Evolutionary conservation across 2,888 invertebrate genomes (phyloP).

Genomic region (Serrognathus titanus): DNA sequence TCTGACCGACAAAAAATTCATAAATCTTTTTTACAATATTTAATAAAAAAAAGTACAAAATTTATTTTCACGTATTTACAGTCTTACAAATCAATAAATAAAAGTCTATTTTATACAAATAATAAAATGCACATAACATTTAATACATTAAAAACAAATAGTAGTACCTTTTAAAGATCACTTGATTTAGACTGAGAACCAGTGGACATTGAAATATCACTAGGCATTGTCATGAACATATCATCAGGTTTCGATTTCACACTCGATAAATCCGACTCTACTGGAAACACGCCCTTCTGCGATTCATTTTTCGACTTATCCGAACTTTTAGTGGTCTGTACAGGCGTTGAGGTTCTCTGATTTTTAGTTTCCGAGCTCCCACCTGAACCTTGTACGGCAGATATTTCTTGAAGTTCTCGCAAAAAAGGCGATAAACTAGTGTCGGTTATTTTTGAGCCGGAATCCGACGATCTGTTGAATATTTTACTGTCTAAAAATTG

Average conservation of each 20-base stretch:
- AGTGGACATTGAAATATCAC: not conserved
- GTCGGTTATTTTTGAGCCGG: conserved; percentile 17
- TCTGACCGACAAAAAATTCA: no score
- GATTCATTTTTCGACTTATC: conserved; percentile 49
- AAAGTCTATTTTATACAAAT: no score
- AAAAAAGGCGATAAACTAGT: conserved; percentile 24
- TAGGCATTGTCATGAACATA: conserved; percentile 8
- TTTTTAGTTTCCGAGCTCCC: conserved; percentile 28
- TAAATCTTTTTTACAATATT: no score
- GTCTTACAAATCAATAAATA: no score
- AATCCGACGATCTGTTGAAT: conserved; percentile 34
- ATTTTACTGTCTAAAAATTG: conserved; percentile 34
- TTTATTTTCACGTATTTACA: no score
- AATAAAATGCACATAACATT: no score
- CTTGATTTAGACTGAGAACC: not conserved
- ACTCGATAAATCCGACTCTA: conserved; percentile 56
- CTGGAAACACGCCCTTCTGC: conserved; percentile 47
- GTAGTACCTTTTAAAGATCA: no score
- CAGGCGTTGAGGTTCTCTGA: conserved; percentile 57
- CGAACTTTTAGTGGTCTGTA: conserved; percentile 53
- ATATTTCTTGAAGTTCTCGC: conserved; percentile 36
- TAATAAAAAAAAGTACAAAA: no score
- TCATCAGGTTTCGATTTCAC: conserved; percentile 50
- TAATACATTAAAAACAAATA: no score
- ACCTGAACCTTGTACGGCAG: conserved; percentile 31